These are phyloP conservation scores for Pachypsylla venusta DNA, from an alignment of 1,140 invertebrate genomes.

Conservation along the genomic window DNA sequence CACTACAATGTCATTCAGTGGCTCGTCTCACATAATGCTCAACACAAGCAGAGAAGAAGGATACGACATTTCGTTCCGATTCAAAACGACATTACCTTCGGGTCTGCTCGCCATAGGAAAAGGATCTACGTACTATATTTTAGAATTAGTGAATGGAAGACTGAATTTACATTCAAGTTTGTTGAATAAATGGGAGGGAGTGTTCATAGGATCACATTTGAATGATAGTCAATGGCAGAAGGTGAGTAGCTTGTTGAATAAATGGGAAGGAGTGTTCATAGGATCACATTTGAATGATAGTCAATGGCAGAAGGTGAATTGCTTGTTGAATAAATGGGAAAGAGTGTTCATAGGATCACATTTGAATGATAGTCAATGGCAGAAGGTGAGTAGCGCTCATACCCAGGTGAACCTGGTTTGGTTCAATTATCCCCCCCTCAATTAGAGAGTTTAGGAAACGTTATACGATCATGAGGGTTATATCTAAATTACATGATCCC, in stretches of 20 bases:
- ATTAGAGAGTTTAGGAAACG: too few species aligned
- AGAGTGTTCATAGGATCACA: slow-evolving; percentile 69
- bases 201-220: slow-evolving; percentile 63
- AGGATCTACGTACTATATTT: slow-evolving; percentile 59
- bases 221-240: slow-evolving; percentile 80
- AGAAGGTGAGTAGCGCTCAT: slow-evolving; percentile 57
- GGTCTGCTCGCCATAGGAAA: slow-evolving; percentile 73
- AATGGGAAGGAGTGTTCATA: slow-evolving; percentile 76
- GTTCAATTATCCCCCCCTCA: too few species aligned
- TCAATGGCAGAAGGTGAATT: slow-evolving; percentile 60
- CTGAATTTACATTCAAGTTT: slow-evolving; percentile 73
- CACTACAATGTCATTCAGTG: slow-evolving; percentile 75
- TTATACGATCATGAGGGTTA: too few species aligned
- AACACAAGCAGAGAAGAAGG: slow-evolving; percentile 66
- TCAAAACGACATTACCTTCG: slow-evolving; percentile 75
- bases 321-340: slow-evolving; percentile 68
- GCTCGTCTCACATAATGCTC: slow-evolving; percentile 55
- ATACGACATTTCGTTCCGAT: slow-evolving; percentile 74
- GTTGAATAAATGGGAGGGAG: slow-evolving; percentile 75
- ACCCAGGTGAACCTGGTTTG: too few species aligned
- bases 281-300: slow-evolving; percentile 67
- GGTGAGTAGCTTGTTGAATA: slow-evolving; percentile 42
- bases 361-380: slow-evolving; percentile 73
- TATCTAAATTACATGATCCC: too few species aligned
- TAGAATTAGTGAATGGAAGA: slow-evolving; percentile 61